phyloP scores from a whole-genome alignment of 2,797 vertebrate species.

The Chelon auratus region DNA sequence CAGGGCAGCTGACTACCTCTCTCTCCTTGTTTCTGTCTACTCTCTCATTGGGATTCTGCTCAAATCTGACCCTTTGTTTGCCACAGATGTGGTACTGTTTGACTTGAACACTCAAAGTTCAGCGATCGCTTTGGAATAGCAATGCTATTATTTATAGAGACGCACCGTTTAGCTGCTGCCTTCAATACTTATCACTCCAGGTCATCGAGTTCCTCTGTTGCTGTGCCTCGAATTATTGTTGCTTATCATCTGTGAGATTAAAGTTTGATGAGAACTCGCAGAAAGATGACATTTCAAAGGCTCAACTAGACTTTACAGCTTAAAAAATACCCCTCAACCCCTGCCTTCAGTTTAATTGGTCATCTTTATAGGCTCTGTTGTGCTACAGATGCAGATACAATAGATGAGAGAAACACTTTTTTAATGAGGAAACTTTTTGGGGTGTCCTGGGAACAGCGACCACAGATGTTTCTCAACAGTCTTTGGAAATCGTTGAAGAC shows the following conservation, averaged over 20 bases:
- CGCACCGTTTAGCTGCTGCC: conserved; percentile 9
- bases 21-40: not conserved
- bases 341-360: conserved; percentile 9
- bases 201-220: conserved; percentile 21
- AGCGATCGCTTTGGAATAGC: conserved; percentile 41
- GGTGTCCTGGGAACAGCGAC: conserved; percentile 5
- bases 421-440: conserved; percentile 1
- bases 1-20: conserved; percentile 25
- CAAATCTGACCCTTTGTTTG: conserved; percentile 45
- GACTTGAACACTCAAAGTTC: conserved; percentile 53
- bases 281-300: conserved; percentile 17
- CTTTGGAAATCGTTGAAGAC: not conserved
- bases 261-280: conserved; percentile 14
- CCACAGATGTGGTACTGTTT: conserved; percentile 57
- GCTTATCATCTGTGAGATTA: conserved; percentile 25
- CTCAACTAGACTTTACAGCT: conserved; percentile 17
- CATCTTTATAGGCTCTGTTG: not conserved
- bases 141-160: conserved; percentile 27
- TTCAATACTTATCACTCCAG: conserved; percentile 23
- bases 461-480: conserved; percentile 15
- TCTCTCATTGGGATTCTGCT: conserved; percentile 64
- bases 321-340: not conserved
- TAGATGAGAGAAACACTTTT: not conserved
- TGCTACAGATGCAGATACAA: conserved; percentile 22
- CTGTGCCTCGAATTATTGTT: conserved; percentile 1